Percentiles rank a stretch among this genome's conserved stretches.
phyloP scores from a whole-genome alignment of 1,140 invertebrate species.

The Drosophila pseudoobscura region DNA sequence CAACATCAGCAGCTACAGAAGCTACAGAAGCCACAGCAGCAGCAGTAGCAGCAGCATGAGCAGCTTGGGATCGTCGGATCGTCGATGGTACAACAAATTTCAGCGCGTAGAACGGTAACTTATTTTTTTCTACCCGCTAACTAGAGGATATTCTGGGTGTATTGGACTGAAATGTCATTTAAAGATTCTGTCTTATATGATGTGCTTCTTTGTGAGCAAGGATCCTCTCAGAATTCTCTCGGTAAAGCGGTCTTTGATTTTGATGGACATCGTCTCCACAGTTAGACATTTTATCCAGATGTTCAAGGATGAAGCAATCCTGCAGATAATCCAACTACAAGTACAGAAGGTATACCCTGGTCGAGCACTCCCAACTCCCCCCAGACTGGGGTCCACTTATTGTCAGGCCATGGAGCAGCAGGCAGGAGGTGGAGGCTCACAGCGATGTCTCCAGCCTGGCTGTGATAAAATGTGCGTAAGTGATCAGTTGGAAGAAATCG shows the following conservation, averaged over 20 bases:
- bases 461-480: conserved; percentile 81
- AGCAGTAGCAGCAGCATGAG: conserved; percentile 23
- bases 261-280: too few species aligned
- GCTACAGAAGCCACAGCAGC: conserved; percentile 4
- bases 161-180: background rate
- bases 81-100: conserved; percentile 74
- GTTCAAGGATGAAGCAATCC: too few species aligned
- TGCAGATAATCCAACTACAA: too few species aligned
- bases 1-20: conserved; percentile 15
- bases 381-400: conserved; percentile 61
- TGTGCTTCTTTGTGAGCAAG: too few species aligned
- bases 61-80: conserved; percentile 54
- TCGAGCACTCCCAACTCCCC: conserved; percentile 7
- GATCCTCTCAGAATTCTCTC: too few species aligned
- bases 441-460: conserved; percentile 72
- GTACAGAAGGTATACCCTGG: background rate
- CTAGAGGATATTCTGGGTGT: background rate
- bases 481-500: conserved; percentile 63
- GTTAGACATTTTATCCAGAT: too few species aligned
- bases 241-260: too few species aligned
- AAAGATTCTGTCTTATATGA: too few species aligned
- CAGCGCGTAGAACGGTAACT: conserved; percentile 81
- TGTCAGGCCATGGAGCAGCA: conserved; percentile 45
- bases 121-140: conserved; percentile 65
- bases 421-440: conserved; percentile 27